phyloP scores from a whole-genome alignment of 2,888 invertebrate genomes.

The Nomada hirtipes region DNA sequence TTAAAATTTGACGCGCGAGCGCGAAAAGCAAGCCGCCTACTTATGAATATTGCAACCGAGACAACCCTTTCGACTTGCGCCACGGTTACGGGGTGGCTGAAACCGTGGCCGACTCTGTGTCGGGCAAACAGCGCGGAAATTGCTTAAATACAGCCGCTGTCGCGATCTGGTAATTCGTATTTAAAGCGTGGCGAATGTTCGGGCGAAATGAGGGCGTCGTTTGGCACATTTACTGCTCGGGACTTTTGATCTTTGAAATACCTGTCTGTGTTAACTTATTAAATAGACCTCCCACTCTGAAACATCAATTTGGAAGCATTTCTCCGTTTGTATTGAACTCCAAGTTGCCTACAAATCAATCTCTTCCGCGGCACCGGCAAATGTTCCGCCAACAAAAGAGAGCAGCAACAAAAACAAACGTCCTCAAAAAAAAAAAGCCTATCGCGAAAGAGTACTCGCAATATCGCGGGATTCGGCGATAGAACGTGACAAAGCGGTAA shows the following conservation, averaged over 20 bases:
- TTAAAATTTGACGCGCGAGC: conserved; percentile 63
- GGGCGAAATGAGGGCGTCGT: neutral
- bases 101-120: conserved; percentile 19
- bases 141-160: neutral
- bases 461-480: conserved; percentile 41
- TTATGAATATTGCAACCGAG: conserved; percentile 59
- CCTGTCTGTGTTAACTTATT: too few relatives aligned
- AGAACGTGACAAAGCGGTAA: conserved; percentile 56
- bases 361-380: neutral
- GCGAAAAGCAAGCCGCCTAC: conserved; percentile 59
- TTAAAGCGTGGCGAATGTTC: neutral
- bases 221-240: neutral
- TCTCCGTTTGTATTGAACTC: too few relatives aligned
- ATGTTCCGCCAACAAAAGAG: neutral
- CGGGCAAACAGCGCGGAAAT: conserved; percentile 12
- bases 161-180: conserved; percentile 11
- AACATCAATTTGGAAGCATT: too few relatives aligned
- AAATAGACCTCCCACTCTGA: too few relatives aligned
- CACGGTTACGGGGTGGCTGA: neutral
- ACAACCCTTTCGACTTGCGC: conserved; percentile 59
- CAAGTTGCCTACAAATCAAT: too few relatives aligned
- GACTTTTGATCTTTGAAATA: too few relatives aligned
- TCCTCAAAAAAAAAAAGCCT: neutral
- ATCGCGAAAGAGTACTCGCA: conserved; percentile 6
- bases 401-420: neutral